A percentile compares a stretch with the other conserved stretches of the same genome.
These are phyloP conservation scores for Lomographa bimaculata DNA, from an alignment of 2,888 invertebrate species.

Conservation along the genomic window DNA sequence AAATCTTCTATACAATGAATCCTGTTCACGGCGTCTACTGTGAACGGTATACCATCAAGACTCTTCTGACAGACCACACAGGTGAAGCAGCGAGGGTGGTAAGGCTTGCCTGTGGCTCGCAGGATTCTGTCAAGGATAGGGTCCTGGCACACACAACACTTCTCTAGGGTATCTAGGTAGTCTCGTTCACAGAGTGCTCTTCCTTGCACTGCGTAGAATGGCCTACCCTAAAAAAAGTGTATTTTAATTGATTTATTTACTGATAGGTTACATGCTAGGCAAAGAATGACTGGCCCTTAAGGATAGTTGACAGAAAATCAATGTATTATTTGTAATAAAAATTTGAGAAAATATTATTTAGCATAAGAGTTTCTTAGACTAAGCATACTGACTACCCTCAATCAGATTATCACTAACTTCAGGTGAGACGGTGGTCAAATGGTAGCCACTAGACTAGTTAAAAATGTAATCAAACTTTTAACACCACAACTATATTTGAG, in stretches of 20 bases:
- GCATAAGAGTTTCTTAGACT: too few species aligned
- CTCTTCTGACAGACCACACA: constrained; percentile 98
- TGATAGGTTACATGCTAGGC: too few species aligned
- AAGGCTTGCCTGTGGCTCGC: constrained; percentile 98
- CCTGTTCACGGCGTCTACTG: constrained; percentile 98
- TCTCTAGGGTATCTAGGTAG: constrained; percentile 97
- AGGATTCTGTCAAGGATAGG: constrained; percentile 97
- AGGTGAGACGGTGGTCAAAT: too few species aligned
- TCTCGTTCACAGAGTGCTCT: constrained; percentile 98
- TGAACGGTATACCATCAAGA: constrained; percentile 99
- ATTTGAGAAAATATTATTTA: too few species aligned
- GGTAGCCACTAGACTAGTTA: too few species aligned
- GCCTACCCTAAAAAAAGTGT: constrained; percentile 87
- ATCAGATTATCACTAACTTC: too few species aligned
- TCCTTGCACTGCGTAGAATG: constrained; percentile 97
- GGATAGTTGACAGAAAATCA: too few species aligned
- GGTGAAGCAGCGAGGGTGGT: constrained; percentile 98
- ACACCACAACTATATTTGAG: too few species aligned
- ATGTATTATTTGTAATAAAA: too few species aligned
- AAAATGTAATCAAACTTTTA: too few species aligned
- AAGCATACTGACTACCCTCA: too few species aligned
- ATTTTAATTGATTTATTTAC: constrained; percentile 6
- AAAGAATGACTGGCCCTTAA: too few species aligned
- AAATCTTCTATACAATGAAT: constrained; percentile 99
- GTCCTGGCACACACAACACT: constrained; percentile 97